These are phyloP conservation scores for Nothoprocta perdicaria DNA, from an alignment of 2,113 vertebrate species.

Conservation along the genomic window DNA sequence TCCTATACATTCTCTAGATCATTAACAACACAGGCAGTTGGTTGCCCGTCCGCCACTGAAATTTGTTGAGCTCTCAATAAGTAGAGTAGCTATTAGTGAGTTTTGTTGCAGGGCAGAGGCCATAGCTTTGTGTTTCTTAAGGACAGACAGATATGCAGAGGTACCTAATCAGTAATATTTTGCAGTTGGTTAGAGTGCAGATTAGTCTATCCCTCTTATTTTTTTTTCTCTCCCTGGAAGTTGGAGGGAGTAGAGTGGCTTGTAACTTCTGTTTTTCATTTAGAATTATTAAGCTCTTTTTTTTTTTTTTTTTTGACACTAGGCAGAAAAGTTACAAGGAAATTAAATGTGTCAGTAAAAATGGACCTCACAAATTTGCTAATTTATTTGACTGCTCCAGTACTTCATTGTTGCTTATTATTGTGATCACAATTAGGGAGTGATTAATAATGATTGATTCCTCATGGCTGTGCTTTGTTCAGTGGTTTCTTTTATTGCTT, in stretches of 20 bases:
- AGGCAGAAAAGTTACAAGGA: not conserved
- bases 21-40: not conserved
- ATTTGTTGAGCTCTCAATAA: not conserved
- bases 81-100: not conserved
- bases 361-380: not conserved
- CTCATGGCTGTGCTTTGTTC: not conserved
- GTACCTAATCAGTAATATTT: not conserved
- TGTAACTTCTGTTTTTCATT: not conserved
- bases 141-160: not conserved
- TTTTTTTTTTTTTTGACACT: not conserved
- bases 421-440: not conserved
- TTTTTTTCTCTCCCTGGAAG: not conserved
- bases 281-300: not conserved
- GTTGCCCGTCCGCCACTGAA: not conserved
- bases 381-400: not conserved
- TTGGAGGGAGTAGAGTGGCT: not conserved
- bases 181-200: not conserved
- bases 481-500: not conserved
- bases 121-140: not conserved
- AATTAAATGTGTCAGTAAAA: not conserved
- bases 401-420: constrained; percentile 8
- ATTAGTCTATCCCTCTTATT: not conserved
- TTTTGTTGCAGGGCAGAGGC: not conserved
- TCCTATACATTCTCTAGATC: not conserved
- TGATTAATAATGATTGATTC: not conserved